Evolutionary conservation across 2,113 vertebrate genomes (phyloP).

Genomic region (Mormyrus lacerda): DNA sequence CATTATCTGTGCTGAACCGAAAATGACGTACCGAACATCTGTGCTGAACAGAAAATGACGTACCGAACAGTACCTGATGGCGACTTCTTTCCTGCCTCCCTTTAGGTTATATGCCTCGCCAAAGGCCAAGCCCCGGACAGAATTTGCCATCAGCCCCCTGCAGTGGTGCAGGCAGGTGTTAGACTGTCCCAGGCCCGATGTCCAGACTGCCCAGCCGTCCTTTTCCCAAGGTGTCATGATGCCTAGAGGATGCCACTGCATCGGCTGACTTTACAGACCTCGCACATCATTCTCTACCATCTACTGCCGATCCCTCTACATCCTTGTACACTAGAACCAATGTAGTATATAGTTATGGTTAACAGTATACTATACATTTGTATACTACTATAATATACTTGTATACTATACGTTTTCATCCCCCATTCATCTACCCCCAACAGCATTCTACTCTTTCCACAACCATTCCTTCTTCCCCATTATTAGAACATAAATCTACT

Average conservation of each 20-base stretch:
- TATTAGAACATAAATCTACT: background rate
- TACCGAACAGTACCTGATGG: background rate
- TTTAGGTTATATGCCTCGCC: conserved; percentile 77
- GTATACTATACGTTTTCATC: background rate
- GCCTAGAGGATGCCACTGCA: background rate
- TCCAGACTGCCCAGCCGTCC: conserved; percentile 72
- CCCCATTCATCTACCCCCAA: background rate
- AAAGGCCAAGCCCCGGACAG: conserved; percentile 47
- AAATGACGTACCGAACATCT: background rate
- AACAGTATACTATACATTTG: background rate
- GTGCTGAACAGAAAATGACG: too few species aligned
- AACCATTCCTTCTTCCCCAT: background rate
- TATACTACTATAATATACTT: too few species aligned
- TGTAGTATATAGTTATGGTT: background rate
- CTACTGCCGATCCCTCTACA: background rate
- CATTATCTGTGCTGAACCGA: background rate
- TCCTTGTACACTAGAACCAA: background rate
- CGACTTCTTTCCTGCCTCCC: background rate
- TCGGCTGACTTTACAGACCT: background rate
- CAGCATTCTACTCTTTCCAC: background rate
- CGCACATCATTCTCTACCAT: background rate
- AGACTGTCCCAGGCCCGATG: conserved; percentile 73
- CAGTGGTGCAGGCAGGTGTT: conserved; percentile 84
- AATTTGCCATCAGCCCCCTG: conserved; percentile 58
- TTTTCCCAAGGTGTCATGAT: conserved; percentile 73